phyloP scores from a whole-genome alignment of 2,888 invertebrate species.

The Phortica okadai region DNA sequence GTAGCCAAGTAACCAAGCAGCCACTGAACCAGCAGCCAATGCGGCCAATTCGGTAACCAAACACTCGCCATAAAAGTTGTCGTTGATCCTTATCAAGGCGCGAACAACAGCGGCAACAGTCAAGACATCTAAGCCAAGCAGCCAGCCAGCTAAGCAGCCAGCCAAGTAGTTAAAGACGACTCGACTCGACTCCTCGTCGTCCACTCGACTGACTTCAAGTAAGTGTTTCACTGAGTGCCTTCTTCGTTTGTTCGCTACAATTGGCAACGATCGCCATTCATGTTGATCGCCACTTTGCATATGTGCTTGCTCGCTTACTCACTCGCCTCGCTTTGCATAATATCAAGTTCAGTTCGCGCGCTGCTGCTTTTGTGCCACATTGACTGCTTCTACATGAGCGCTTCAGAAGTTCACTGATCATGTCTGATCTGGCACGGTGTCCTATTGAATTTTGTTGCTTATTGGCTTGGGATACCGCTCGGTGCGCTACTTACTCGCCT shows the following conservation, averaged over 20 bases:
- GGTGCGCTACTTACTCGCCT: conserved; percentile 57
- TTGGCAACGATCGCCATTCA: conserved; percentile 17
- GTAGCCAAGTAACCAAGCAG: background rate
- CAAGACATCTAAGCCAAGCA: background rate
- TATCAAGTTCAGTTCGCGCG: conserved; percentile 56
- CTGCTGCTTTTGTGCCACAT: background rate
- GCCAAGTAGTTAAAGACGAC: background rate
- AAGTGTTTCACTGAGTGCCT: background rate
- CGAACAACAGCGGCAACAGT: conserved; percentile 18
- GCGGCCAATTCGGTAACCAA: conserved; percentile 13
- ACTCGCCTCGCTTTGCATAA: conserved; percentile 56
- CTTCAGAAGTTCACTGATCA: conserved; percentile 56
- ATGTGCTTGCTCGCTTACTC: conserved; percentile 1
- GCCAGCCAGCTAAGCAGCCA: background rate
- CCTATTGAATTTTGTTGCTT: conserved; percentile 51
- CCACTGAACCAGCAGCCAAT: background rate
- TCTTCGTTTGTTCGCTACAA: background rate
- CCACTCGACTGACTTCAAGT: background rate
- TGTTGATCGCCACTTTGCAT: background rate
- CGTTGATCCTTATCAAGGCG: conserved; percentile 28
- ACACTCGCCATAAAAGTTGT: conserved; percentile 31
- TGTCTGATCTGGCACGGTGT: conserved; percentile 32
- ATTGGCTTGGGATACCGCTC: conserved; percentile 48
- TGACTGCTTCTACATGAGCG: conserved; percentile 29
- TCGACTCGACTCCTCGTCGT: background rate